These are phyloP conservation scores for Ascaphus truei DNA, from an alignment of 2,113 vertebrate species.

Conservation along the genomic window DNA sequence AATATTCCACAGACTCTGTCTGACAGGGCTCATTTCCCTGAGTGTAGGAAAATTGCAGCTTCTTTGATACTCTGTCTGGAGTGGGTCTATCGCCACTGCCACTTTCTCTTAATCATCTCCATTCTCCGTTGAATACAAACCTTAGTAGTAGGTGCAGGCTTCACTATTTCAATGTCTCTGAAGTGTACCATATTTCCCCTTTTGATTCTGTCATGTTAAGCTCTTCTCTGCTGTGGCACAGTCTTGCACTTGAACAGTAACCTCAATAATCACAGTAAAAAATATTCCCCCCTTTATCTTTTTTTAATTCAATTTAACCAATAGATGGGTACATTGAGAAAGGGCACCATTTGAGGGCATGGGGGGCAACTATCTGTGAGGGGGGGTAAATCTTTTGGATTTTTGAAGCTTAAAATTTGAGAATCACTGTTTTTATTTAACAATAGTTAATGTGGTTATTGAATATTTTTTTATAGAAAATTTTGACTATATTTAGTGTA, in stretches of 20 bases:
- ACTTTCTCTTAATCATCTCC: constrained; percentile 11
- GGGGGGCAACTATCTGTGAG: too few relatives aligned
- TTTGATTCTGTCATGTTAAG: background rate
- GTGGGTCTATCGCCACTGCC: background rate
- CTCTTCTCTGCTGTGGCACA: background rate
- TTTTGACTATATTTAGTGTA: too few relatives aligned
- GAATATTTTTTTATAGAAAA: too few relatives aligned
- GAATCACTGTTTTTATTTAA: too few relatives aligned
- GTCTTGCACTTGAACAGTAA: background rate
- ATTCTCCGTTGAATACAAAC: background rate
- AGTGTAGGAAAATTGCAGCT: constrained; percentile 25
- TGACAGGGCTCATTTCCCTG: background rate
- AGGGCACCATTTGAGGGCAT: too few relatives aligned
- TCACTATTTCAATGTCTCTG: background rate
- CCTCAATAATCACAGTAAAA: background rate
- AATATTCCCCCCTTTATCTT: too few relatives aligned
- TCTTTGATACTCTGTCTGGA: constrained; percentile 1
- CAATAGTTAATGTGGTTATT: too few relatives aligned
- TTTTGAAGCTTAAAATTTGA: too few relatives aligned
- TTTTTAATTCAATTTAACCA: too few relatives aligned
- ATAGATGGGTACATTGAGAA: too few relatives aligned
- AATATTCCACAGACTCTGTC: background rate
- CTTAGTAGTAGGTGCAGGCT: background rate
- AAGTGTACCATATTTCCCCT: background rate
- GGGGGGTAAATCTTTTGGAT: too few relatives aligned